Percentiles rank a stretch among this genome's conserved stretches.
Conservation (phyloP, 2,888 invertebrate species). For the Amphimallon solstitiale region DNA sequence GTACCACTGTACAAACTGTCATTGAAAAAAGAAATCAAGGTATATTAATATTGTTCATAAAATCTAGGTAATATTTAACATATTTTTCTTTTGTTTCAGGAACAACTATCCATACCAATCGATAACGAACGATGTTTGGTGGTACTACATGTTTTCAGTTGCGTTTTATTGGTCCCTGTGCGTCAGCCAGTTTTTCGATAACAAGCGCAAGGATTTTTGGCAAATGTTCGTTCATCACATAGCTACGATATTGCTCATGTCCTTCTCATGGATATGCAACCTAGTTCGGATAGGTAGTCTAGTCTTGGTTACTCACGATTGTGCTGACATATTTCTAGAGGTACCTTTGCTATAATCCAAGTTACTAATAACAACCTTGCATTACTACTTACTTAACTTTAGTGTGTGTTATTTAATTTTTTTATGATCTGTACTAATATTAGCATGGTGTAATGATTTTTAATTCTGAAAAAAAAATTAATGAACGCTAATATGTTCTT, state of each 20-base stretch:
- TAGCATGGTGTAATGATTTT: too few species aligned
- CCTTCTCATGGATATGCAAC: slow-evolving; percentile 95
- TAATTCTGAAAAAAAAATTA: too few species aligned
- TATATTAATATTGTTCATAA: slow-evolving; percentile 20
- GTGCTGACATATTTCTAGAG: slow-evolving; percentile 90
- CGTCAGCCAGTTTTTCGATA: slow-evolving; percentile 93
- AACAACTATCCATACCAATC: slow-evolving; percentile 72
- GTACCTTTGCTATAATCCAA: slow-evolving; percentile 59
- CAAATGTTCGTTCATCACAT: slow-evolving; percentile 99
- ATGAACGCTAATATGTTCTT: background rate
- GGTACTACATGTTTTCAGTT: slow-evolving; percentile 96
- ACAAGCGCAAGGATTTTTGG: slow-evolving; percentile 94
- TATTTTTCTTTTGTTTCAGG: slow-evolving; percentile 57
- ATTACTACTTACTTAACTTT: too few species aligned
- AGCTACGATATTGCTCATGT: slow-evolving; percentile 89
- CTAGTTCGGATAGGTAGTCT: slow-evolving; percentile 91
- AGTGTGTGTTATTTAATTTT: too few species aligned
- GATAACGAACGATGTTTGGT: slow-evolving; percentile 86
- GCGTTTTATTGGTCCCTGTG: slow-evolving; percentile 96
- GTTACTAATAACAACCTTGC: background rate
- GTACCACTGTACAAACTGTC: too few species aligned
- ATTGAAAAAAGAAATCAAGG: too few species aligned
- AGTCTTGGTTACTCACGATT: slow-evolving; percentile 87
- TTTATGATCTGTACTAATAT: too few species aligned
- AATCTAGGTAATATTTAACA: background rate